These are phyloP conservation scores for Plagiodera versicolora DNA, from an alignment of 2,888 invertebrate genomes.

Conservation along the genomic window DNA sequence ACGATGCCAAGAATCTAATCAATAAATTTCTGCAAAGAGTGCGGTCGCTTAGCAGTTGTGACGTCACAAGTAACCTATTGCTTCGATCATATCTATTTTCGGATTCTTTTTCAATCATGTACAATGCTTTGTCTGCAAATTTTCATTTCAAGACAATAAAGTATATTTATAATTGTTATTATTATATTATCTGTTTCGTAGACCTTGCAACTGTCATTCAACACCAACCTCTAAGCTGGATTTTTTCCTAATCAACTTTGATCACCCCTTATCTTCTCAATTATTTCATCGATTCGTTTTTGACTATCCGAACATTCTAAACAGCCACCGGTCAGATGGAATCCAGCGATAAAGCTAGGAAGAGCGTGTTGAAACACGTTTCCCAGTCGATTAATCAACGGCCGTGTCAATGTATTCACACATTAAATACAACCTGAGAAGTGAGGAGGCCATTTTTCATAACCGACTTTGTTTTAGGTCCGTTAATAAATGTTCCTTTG, in stretches of 20 bases:
- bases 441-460: slow-evolving; percentile 25
- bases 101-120: too few relatives aligned
- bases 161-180: too few relatives aligned
- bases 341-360: slow-evolving; percentile 31
- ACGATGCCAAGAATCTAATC: too few relatives aligned
- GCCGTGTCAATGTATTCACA: slow-evolving; percentile 30
- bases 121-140: too few relatives aligned
- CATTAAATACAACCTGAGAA: slow-evolving; percentile 23
- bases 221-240: too few relatives aligned
- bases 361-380: slow-evolving; percentile 21
- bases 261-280: neutral
- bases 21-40: too few relatives aligned
- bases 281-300: slow-evolving; percentile 11
- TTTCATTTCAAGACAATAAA: too few relatives aligned
- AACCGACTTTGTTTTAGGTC: slow-evolving; percentile 23
- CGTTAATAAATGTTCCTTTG: slow-evolving; percentile 24
- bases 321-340: slow-evolving; percentile 19
- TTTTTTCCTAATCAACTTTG: neutral
- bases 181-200: too few relatives aligned
- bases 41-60: too few relatives aligned
- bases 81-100: too few relatives aligned
- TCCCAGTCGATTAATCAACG: slow-evolving; percentile 25
- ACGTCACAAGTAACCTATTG: too few relatives aligned
- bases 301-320: neutral
- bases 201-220: too few relatives aligned